These are phyloP conservation scores for Falcaria lacertinaria DNA, from an alignment of 2,888 invertebrate genomes.

Conservation along the genomic window DNA sequence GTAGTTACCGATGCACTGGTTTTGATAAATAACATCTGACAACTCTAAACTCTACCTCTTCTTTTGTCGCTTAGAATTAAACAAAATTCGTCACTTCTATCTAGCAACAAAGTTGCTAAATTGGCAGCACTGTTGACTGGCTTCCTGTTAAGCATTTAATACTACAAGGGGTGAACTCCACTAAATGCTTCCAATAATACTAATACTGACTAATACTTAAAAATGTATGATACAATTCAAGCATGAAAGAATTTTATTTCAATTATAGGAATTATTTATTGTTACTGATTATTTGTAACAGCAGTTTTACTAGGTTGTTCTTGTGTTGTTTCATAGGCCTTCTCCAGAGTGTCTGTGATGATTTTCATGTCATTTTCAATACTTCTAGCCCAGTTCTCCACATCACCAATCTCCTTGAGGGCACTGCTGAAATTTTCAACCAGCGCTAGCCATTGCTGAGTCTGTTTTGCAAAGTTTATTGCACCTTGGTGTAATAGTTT, in stretches of 20 bases:
- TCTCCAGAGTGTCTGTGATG: conserved; percentile 94
- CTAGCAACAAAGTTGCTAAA: too few species aligned
- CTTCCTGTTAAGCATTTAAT: too few species aligned
- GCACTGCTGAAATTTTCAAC: conserved; percentile 93
- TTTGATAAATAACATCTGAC: too few species aligned
- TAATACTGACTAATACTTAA: too few species aligned
- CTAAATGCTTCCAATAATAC: too few species aligned
- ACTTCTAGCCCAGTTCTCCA: conserved; percentile 98
- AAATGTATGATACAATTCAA: too few species aligned
- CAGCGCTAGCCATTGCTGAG: conserved; percentile 96
- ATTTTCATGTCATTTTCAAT: conserved; percentile 98
- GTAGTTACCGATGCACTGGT: too few species aligned
- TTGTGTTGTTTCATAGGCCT: conserved; percentile 90
- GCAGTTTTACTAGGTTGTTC: conserved; percentile 37
- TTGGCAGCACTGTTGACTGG: too few species aligned
- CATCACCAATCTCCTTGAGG: conserved; percentile 97
- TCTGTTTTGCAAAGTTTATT: conserved; percentile 96
- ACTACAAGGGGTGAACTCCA: too few species aligned
- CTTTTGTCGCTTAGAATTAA: too few species aligned
- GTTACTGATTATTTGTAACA: conserved; percentile 33
- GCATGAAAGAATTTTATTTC: not conserved
- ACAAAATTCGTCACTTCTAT: too few species aligned
- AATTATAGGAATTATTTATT: conserved; percentile 1
- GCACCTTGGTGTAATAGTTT: conserved; percentile 97
- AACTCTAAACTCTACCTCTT: too few species aligned